Base-by-base conservation (phyloP, 2,797 vertebrate species). In the Hydrolagus colliei region DNA sequence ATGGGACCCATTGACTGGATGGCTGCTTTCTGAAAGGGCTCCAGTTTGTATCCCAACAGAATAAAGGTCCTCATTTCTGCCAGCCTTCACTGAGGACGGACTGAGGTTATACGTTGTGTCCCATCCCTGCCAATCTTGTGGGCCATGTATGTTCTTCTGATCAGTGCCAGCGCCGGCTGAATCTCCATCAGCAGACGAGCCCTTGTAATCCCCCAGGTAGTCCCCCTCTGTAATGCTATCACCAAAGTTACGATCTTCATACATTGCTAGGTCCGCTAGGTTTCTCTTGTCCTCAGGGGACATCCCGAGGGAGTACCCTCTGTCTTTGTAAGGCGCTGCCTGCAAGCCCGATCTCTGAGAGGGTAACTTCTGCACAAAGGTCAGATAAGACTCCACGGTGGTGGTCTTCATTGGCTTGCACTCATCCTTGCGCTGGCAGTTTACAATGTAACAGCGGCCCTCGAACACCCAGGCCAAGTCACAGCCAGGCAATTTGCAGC, bases 381-480 rank as follows among this genome's bases (percentile, higher is more conserved):
- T 93, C 62, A 98, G 89, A 72, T 93, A 90, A 0, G 96, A 97
- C 71, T 94, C 93, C 0, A 94, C 89, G 0, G 92, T 92, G 0
- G 94, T 93, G 22, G 93, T 90, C 86, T 94, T 90, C 87, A 91
- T 93, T 76, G 96, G 96, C 80, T 91, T 92, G 71, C 97, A 97
- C 80, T 91, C 92, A 76, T 92, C 94, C 87, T 89, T 91, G 86
- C 87, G 93, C 67, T 92, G 94, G 89, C 97, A 98, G 92, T 91
- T 95, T 87, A 98, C 94, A 0, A 97, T 89, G 82, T 96, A 97
- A 91, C 97, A 98, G 87, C 88, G 94, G 8, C 89, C 93, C 79
- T 96, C 91, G 11, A 97, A 95, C 91, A 96, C 91, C 97, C 97
- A 98, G 74, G 95, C 95, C 88, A 97, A 88, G 90, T 97, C 94